Base-by-base conservation (phyloP, 1,140 invertebrate genomes). In the Euura saliciscinereae region DNA sequence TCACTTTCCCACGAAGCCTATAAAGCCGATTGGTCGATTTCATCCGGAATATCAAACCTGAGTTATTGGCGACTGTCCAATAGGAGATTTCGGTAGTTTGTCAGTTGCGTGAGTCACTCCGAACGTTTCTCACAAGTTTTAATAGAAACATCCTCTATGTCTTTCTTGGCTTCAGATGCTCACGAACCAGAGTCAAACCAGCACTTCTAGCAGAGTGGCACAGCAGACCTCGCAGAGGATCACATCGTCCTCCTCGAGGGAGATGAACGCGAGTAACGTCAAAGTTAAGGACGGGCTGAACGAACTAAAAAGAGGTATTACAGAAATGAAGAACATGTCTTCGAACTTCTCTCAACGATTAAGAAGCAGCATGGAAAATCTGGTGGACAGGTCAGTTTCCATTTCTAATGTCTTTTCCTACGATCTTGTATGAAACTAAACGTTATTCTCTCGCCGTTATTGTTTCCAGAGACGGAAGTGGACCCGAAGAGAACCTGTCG, bases 291-390 rank as follows among this genome's bases (percentile, higher is more conserved):
- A 85, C 72, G 89, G 89, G 76, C 81, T 90, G 2, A 89, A 86
- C 59, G 89, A 90, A 77, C 81, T 90, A 13, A 86, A 90, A 71
- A 86, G 88, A 11, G 87, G 88, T 69, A 90, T 90, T 77, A 88
- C 89, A 0, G 89, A 90, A 78, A 90, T 90, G 89, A 90, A 90
- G 28, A 89, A 88, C 69, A 85, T 89, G 13, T 88, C 87, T 2
- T 83, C 81, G 1, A 86, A 87, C n/a, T 86, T 87, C 73, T 84
- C 83, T 4, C 82, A 85, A 68, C 75, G 84, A 43, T 71, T 87
- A 8, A 78, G 85, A 1, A 86, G 70, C 75, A 86, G 85, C 75
- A 83, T 87, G 86, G 86, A 87, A 77, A 86, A 86, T 71, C 80
- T 86, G 46, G 86, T 86, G 43, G 85, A 86, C 74, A 85, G 86